phyloP scores from a whole-genome alignment of 2,797 vertebrate species.

The Kryptopterus vitreolus region DNA sequence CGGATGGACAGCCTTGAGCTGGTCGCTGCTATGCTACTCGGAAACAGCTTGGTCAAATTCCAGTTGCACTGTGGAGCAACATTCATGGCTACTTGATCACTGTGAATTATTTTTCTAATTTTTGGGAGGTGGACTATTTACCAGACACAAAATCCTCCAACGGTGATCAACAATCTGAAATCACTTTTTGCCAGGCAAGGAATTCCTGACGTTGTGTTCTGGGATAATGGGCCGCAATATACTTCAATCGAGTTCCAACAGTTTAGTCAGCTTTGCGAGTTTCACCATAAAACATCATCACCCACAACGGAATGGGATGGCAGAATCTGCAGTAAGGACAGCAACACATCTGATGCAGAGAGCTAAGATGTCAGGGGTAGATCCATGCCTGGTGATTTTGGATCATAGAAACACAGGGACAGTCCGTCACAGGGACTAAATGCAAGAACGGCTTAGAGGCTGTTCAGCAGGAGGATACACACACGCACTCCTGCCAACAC shows the following conservation, averaged over 20 bases:
- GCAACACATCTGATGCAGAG: slow-evolving; percentile 4
- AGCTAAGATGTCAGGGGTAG: slow-evolving; percentile 20
- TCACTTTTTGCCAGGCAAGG: too few relatives aligned
- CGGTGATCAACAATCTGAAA: too few relatives aligned
- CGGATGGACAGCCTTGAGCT: not conserved
- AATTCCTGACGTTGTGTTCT: too few relatives aligned
- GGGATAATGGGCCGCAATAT: too few relatives aligned
- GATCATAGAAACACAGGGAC: slow-evolving; percentile 16
- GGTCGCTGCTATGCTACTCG: not conserved
- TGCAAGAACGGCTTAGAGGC: not conserved
- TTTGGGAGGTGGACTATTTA: too few relatives aligned
- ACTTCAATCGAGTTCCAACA: too few relatives aligned
- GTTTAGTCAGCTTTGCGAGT: too few relatives aligned
- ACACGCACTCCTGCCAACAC: not conserved
- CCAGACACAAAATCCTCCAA: too few relatives aligned
- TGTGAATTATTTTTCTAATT: too few relatives aligned
- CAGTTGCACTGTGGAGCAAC: not conserved
- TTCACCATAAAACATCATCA: too few relatives aligned
- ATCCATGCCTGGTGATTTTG: slow-evolving; percentile 14
- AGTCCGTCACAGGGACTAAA: not conserved
- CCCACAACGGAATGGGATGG: slow-evolving; percentile 29
- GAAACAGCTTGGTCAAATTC: not conserved
- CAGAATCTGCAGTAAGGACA: slow-evolving; percentile 26
- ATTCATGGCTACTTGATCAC: too few relatives aligned
- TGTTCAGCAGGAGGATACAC: not conserved